These are phyloP conservation scores for Fistularia tabacaria DNA, from an alignment of 2,797 vertebrate species.

Conservation along the genomic window DNA sequence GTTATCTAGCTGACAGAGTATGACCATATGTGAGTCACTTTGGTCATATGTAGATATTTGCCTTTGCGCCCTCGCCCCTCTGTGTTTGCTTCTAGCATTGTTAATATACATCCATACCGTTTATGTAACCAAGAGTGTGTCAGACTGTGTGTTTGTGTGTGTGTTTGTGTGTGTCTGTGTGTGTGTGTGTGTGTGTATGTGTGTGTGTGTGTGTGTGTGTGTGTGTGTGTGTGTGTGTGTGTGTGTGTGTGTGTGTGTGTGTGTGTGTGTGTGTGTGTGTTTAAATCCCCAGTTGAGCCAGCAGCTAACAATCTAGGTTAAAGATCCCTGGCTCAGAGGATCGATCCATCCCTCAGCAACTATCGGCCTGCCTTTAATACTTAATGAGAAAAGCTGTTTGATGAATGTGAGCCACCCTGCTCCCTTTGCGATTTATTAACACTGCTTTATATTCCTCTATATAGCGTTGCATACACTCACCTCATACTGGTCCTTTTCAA, in stretches of 20 bases:
- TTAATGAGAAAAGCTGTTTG: slow-evolving; percentile 71
- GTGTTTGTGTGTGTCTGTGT: slow-evolving; percentile 10
- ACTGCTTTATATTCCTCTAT: slow-evolving; percentile 52
- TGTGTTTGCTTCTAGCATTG: neutral
- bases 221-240: slow-evolving; percentile 8
- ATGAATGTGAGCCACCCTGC: slow-evolving; percentile 63
- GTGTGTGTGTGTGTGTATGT: slow-evolving; percentile 6
- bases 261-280: slow-evolving; percentile 15
- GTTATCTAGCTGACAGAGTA: no score
- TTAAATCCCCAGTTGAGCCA: slow-evolving; percentile 28
- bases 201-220: slow-evolving; percentile 14
- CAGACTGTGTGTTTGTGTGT: no score
- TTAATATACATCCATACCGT: neutral
- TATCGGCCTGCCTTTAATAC: slow-evolving; percentile 65
- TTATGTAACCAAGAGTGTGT: neutral
- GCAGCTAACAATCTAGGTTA: slow-evolving; percentile 66
- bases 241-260: slow-evolving; percentile 10
- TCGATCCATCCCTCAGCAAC: slow-evolving; percentile 61
- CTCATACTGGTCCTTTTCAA: slow-evolving; percentile 3
- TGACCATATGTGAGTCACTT: neutral
- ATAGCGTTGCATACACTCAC: slow-evolving; percentile 22
- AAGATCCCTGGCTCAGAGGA: slow-evolving; percentile 57
- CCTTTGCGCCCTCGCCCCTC: neutral
- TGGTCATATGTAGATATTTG: neutral
- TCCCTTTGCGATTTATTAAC: slow-evolving; percentile 63